A percentile compares a stretch with the other conserved stretches of the same genome.
phyloP scores from a whole-genome alignment of 2,888 invertebrate genomes.

The Tenthredo livida region DNA sequence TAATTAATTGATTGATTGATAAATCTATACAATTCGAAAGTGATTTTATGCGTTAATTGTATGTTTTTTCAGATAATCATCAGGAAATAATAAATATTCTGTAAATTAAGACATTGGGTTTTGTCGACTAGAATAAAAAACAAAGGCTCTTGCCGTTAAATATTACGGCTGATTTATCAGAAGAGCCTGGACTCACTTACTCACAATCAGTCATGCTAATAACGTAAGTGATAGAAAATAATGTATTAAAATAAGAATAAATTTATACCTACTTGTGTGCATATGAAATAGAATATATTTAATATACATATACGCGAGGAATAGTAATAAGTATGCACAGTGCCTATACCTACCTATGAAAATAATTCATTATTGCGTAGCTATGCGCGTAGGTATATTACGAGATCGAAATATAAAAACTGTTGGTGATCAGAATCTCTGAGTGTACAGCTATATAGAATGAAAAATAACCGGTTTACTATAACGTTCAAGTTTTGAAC shows the following conservation, averaged over 20 bases:
- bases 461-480: not conserved
- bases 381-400: not conserved
- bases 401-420: not conserved
- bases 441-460: not conserved
- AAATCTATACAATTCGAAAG: not conserved
- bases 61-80: slow-evolving; percentile 29
- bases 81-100: not conserved
- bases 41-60: not conserved
- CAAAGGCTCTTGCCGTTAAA: slow-evolving; percentile 43
- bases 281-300: not conserved
- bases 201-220: slow-evolving; percentile 19
- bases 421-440: not conserved
- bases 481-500: not conserved
- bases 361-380: slow-evolving; percentile 6
- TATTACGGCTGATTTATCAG: slow-evolving; percentile 29
- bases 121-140: not conserved
- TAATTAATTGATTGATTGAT: not conserved
- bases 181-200: slow-evolving; percentile 15
- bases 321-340: not conserved
- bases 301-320: not conserved
- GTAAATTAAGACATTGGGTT: not conserved
- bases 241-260: not conserved
- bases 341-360: not conserved
- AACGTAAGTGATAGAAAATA: slow-evolving; percentile 37
- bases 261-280: not conserved